Evolutionary conservation across 2,113 vertebrate species (phyloP).

Genomic region (Lathamus discolor): DNA sequence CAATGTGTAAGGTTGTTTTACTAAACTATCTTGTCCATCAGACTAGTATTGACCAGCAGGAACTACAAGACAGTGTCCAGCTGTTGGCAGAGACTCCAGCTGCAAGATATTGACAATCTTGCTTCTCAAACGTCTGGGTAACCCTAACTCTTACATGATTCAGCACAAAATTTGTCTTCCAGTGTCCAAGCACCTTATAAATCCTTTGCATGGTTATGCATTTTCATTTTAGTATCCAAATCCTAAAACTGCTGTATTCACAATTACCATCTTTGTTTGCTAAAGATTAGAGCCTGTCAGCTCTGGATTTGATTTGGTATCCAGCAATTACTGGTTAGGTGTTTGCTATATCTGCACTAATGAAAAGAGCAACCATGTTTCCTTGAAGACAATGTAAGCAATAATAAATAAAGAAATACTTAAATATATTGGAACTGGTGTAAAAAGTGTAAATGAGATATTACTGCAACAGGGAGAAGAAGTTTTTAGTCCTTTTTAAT

Average conservation of each 20-base stretch:
- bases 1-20: neutral
- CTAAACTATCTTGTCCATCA: neutral
- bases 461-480: neutral
- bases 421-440: neutral
- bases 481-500: neutral
- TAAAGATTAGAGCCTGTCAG: neutral
- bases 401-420: slow-evolving; percentile 5
- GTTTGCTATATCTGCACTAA: slow-evolving; percentile 30
- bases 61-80: neutral
- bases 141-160: neutral
- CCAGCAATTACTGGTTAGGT: neutral
- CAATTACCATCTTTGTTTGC: neutral
- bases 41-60: neutral
- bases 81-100: neutral
- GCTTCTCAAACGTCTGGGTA: neutral
- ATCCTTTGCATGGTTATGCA: neutral
- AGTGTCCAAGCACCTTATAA: neutral
- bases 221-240: neutral
- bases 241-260: neutral
- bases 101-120: neutral
- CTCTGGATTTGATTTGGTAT: neutral
- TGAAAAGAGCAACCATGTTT: slow-evolving; percentile 3
- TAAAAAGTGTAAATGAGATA: neutral
- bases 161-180: neutral
- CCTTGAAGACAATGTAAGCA: slow-evolving; percentile 1